Percentiles rank a stretch among this genome's conserved stretches.
phyloP scores from a whole-genome alignment of 2,888 invertebrate species.

The Zonitis immaculata region DNA sequence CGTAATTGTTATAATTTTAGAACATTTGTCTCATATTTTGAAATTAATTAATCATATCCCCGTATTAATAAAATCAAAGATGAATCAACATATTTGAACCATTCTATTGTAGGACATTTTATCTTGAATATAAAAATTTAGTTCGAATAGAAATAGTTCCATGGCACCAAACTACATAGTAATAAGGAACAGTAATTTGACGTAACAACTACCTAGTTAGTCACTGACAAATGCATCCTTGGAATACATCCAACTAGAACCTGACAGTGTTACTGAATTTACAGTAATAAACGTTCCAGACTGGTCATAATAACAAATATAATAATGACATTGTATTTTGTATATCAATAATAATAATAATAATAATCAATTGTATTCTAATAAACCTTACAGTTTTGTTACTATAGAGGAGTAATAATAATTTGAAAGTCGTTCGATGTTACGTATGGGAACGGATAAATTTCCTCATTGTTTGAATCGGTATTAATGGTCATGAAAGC shows the following conservation, averaged over 20 bases:
- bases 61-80: too few species aligned
- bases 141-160: background rate
- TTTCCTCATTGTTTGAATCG: slow-evolving; percentile 37
- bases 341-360: too few species aligned
- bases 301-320: background rate
- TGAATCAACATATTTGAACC: too few species aligned
- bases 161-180: background rate
- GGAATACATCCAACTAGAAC: background rate
- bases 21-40: slow-evolving; percentile 10
- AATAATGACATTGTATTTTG: too few species aligned
- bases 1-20: slow-evolving; percentile 10
- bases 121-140: too few species aligned
- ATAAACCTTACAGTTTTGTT: too few species aligned
- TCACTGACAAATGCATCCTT: background rate
- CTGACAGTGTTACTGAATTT: slow-evolving; percentile 8
- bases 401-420: slow-evolving; percentile 33
- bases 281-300: background rate
- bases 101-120: too few species aligned
- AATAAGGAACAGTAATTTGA: background rate
- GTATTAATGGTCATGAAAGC: slow-evolving; percentile 35
- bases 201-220: background rate
- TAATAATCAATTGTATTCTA: too few species aligned
- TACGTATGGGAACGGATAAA: slow-evolving; percentile 38
- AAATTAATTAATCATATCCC: too few species aligned
- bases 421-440: slow-evolving; percentile 33